A percentile compares a stretch with the other conserved stretches of the same genome.
Conservation (phyloP, 1,140 invertebrate genomes). For the Aradophagus sp. region DNA sequence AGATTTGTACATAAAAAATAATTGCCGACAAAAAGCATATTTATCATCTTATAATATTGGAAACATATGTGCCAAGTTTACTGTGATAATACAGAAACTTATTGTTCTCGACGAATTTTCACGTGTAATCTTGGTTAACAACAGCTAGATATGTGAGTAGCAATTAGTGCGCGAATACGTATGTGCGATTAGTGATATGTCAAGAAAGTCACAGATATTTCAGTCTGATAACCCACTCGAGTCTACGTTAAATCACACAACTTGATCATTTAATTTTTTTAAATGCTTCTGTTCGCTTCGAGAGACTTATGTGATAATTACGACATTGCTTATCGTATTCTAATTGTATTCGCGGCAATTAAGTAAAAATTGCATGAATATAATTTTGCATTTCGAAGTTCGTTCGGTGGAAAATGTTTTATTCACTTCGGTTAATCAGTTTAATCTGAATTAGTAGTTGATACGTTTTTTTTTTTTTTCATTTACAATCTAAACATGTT, state of each 20-base stretch:
- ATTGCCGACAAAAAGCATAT: too few relatives aligned
- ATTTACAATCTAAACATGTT: too few relatives aligned
- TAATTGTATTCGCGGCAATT: constrained; percentile 15
- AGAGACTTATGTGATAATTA: constrained; percentile 40
- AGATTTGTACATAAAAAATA: too few relatives aligned
- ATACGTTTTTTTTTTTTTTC: not conserved
- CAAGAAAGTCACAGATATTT: too few relatives aligned
- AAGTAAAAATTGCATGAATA: constrained; percentile 13
- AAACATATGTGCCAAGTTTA: too few relatives aligned
- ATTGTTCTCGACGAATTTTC: too few relatives aligned
- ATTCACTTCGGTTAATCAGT: constrained; percentile 3
- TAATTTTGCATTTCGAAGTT: constrained; percentile 6
- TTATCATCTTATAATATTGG: too few relatives aligned
- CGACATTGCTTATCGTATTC: constrained; percentile 34
- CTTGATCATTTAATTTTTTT: constrained; percentile 35
- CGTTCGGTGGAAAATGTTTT: not conserved
- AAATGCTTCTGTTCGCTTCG: constrained; percentile 8
- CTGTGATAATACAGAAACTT: too few relatives aligned
- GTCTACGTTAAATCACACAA: constrained; percentile 41
- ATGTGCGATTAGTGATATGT: too few relatives aligned
- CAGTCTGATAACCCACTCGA: constrained; percentile 33
- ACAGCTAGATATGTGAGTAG: too few relatives aligned
- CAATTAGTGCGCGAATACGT: too few relatives aligned
- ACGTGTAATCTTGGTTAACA: too few relatives aligned
- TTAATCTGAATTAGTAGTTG: not conserved